Evolutionary conservation across 2,113 vertebrate species (phyloP).

Genomic region (Ceuthmochares aereus): DNA sequence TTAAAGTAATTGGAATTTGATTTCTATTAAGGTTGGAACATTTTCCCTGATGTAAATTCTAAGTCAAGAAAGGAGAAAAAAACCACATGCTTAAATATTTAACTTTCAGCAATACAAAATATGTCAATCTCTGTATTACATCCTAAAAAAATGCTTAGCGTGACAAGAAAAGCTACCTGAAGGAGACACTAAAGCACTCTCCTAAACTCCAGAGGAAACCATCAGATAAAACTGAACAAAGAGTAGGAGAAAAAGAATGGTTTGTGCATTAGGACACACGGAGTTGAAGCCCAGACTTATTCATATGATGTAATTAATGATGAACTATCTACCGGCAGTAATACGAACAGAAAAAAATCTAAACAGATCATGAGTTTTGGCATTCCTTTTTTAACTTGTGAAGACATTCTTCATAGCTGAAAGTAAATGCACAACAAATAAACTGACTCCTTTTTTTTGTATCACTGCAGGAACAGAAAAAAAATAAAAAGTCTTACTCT

Average conservation of each 20-base stretch:
- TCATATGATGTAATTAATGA: background rate
- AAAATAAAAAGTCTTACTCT: background rate
- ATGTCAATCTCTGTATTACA: background rate
- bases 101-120: background rate
- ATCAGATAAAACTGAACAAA: background rate
- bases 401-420: background rate
- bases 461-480: background rate
- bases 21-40: background rate
- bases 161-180: background rate
- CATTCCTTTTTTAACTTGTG: background rate
- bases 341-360: background rate
- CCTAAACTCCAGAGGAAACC: background rate
- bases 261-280: background rate
- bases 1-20: background rate
- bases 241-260: background rate
- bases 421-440: background rate
- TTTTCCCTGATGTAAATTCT: background rate
- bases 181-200: background rate
- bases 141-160: background rate
- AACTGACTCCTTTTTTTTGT: background rate
- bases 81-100: background rate
- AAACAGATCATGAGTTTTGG: background rate
- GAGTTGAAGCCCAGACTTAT: background rate
- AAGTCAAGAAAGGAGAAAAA: background rate
- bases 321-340: background rate